phyloP scores from a whole-genome alignment of 2,797 vertebrate genomes.

The Lophius americanus region DNA sequence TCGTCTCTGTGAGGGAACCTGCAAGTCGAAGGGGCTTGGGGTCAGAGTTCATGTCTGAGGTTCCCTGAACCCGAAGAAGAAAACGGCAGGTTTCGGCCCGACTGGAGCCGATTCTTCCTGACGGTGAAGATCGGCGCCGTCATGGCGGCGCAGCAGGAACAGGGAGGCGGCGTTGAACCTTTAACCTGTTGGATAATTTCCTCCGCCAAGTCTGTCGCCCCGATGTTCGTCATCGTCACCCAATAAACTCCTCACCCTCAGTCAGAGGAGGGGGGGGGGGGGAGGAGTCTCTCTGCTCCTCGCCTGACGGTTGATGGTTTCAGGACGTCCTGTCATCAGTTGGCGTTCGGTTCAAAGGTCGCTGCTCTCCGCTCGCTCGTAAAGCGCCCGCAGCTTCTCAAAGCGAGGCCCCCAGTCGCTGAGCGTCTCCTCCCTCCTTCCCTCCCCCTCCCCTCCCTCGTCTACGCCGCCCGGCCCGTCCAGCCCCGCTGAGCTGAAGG shows the following conservation, averaged over 20 bases:
- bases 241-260: constrained; percentile 53
- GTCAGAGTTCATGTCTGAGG: not conserved
- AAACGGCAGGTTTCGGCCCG: constrained; percentile 4
- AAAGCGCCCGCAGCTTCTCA: constrained; percentile 87
- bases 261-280: constrained; percentile 24
- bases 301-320: constrained; percentile 46
- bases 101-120: constrained; percentile 41
- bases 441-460: constrained; percentile 58
- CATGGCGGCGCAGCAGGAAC: constrained; percentile 49
- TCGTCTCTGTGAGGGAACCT: not conserved
- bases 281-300: constrained; percentile 33
- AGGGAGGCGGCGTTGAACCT: constrained; percentile 38
- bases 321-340: constrained; percentile 13
- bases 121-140: constrained; percentile 62
- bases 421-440: constrained; percentile 78
- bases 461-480: constrained; percentile 68
- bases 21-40: too few species aligned
- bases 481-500: constrained; percentile 81
- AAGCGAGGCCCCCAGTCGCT: constrained; percentile 89
- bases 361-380: constrained; percentile 80
- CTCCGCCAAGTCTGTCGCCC: constrained; percentile 21
- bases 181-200: constrained; percentile 57
- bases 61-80: too few species aligned
- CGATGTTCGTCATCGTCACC: constrained; percentile 34
- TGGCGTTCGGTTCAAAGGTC: constrained; percentile 71